A percentile compares a stretch with the other conserved stretches of the same genome.
Conservation (phyloP, 2,113 vertebrate species). For the Perca schrenkii region DNA sequence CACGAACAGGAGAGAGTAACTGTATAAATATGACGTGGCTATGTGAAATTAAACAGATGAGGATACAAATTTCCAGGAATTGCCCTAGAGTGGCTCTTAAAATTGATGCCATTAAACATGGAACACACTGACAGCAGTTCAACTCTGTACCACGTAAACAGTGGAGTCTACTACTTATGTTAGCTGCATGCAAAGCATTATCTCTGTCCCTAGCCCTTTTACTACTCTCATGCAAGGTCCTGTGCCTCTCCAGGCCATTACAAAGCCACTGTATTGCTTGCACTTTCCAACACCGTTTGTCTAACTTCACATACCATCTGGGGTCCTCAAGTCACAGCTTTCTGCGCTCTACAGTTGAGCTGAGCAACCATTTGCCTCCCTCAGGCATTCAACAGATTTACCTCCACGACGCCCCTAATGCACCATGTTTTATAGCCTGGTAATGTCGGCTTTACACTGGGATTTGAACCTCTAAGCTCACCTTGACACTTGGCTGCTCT, state of each 20-base stretch:
- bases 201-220: not conserved
- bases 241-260: not conserved
- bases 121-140: slow-evolving; percentile 39
- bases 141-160: slow-evolving; percentile 22
- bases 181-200: not conserved
- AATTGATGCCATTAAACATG: slow-evolving; percentile 59
- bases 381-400: slow-evolving; percentile 50
- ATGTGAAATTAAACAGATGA: slow-evolving; percentile 63
- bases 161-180: not conserved
- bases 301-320: not conserved
- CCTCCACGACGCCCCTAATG: slow-evolving; percentile 66
- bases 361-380: slow-evolving; percentile 31
- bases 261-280: not conserved
- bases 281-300: not conserved
- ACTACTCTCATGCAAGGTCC: slow-evolving; percentile 8
- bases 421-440: slow-evolving; percentile 72
- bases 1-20: slow-evolving; percentile 38
- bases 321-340: not conserved
- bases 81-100: slow-evolving; percentile 45
- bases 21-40: slow-evolving; percentile 51
- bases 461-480: slow-evolving; percentile 74
- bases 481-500: slow-evolving; percentile 64
- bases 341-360: slow-evolving; percentile 34
- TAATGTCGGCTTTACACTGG: slow-evolving; percentile 69
- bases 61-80: slow-evolving; percentile 54